Conservation (phyloP, 2,888 invertebrate species). For the Hypomecis punctinalis region DNA sequence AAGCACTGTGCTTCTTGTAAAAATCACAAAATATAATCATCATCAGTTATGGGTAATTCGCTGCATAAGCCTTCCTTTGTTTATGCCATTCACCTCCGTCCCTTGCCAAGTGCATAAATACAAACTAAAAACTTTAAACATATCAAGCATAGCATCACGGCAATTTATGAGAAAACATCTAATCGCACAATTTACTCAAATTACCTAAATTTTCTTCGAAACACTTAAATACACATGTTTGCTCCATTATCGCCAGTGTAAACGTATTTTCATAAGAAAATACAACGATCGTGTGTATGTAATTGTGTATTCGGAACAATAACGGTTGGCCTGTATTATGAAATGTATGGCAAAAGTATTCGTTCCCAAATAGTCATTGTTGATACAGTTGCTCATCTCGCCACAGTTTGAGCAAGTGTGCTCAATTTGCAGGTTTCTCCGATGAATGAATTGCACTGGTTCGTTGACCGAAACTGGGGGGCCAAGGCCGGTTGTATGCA, state of each 20-base stretch:
- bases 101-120: too few relatives aligned
- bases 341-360: conserved; percentile 33
- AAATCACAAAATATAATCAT: too few relatives aligned
- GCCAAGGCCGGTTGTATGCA: conserved; percentile 28
- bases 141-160: too few relatives aligned
- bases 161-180: too few relatives aligned
- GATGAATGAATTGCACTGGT: conserved; percentile 23
- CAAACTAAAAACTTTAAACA: too few relatives aligned
- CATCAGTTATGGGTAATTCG: too few relatives aligned
- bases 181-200: too few relatives aligned
- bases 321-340: conserved; percentile 51
- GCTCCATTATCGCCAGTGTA: neutral
- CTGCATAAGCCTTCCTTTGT: too few relatives aligned
- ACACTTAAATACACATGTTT: too few relatives aligned
- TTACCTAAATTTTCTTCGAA: too few relatives aligned
- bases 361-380: conserved; percentile 26
- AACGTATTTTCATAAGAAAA: neutral
- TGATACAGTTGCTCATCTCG: conserved; percentile 34
- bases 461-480: conserved; percentile 25
- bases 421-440: conserved; percentile 35
- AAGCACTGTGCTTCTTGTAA: too few relatives aligned
- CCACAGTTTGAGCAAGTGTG: conserved; percentile 34
- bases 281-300: conserved; percentile 35
- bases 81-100: too few relatives aligned
- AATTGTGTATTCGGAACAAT: conserved; percentile 49